Conservation (phyloP, 2,113 vertebrate species). For the Polyodon spathula region DNA sequence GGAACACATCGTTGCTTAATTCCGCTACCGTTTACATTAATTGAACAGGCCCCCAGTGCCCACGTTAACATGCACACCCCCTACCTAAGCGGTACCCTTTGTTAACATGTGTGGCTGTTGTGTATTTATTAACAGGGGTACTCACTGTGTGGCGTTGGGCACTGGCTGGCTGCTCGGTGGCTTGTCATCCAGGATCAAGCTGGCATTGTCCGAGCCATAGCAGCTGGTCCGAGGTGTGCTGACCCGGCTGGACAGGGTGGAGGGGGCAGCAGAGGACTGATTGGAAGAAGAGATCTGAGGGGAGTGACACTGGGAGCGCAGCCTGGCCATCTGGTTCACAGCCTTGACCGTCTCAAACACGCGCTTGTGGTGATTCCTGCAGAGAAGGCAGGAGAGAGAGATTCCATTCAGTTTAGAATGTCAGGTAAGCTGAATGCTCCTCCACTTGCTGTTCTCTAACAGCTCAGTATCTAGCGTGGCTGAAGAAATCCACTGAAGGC, state of each 20-base stretch:
- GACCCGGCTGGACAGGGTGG: conserved; percentile 46
- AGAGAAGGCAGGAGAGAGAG: background rate
- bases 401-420: background rate
- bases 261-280: conserved; percentile 24
- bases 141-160: conserved; percentile 45
- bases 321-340: conserved; percentile 51
- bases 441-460: no score
- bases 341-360: conserved; percentile 72
- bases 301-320: conserved; percentile 52
- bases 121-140: background rate
- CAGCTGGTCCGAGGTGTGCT: conserved; percentile 56
- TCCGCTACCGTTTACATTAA: no score
- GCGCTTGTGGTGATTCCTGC: conserved; percentile 52
- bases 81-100: no score
- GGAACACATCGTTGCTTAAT: no score
- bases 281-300: conserved; percentile 51
- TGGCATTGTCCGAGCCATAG: conserved; percentile 47
- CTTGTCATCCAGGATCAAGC: conserved; percentile 47
- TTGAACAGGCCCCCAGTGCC: background rate
- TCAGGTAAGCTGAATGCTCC: background rate
- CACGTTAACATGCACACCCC: background rate
- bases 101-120: no score
- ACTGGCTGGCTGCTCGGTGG: conserved; percentile 14
- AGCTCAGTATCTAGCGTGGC: no score
- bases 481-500: no score